A percentile compares a stretch with the other conserved stretches of the same genome.
These are phyloP conservation scores for Wiebesia pumilae DNA, from an alignment of 1,140 invertebrate species.

Conservation along the genomic window DNA sequence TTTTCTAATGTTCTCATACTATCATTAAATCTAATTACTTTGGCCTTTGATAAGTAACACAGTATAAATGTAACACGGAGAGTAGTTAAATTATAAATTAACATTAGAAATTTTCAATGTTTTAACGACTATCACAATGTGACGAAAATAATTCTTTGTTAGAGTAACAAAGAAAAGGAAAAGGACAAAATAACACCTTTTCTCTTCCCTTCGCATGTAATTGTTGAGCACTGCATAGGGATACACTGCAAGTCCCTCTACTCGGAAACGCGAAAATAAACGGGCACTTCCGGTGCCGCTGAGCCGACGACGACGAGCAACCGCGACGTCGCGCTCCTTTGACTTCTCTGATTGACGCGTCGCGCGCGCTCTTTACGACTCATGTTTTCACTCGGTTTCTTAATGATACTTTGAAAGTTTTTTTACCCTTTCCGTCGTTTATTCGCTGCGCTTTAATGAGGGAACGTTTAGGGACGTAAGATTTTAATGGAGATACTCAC, in stretches of 20 bases:
- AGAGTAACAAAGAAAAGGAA: not conserved
- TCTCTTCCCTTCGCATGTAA: slow-evolving; percentile 24
- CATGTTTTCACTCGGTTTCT: slow-evolving; percentile 53
- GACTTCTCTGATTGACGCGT: slow-evolving; percentile 53
- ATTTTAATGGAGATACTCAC: slow-evolving; percentile 46
- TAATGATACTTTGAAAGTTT: slow-evolving; percentile 53
- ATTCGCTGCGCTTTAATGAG: slow-evolving; percentile 45
- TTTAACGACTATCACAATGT: not conserved
- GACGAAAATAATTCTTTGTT: slow-evolving; percentile 18
- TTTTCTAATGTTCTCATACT: not conserved
- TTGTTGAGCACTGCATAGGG: not conserved
- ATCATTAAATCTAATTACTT: not conserved
- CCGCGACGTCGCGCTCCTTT: slow-evolving; percentile 46
- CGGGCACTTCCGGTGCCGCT: slow-evolving; percentile 38
- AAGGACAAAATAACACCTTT: not conserved
- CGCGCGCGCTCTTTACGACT: slow-evolving; percentile 49
- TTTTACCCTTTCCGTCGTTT: not conserved
- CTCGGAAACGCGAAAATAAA: slow-evolving; percentile 56
- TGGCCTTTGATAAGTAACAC: not conserved
- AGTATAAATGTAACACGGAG: not conserved
- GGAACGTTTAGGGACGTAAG: slow-evolving; percentile 33
- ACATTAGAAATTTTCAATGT: not conserved
- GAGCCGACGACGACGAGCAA: not conserved
- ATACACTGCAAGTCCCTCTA: slow-evolving; percentile 36
- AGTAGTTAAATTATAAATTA: not conserved